A percentile compares a stretch with the other conserved stretches of the same genome.
These are phyloP conservation scores for Phrynocephalus guinanensis DNA, from an alignment of 2,797 vertebrate genomes.

Conservation along the genomic window DNA sequence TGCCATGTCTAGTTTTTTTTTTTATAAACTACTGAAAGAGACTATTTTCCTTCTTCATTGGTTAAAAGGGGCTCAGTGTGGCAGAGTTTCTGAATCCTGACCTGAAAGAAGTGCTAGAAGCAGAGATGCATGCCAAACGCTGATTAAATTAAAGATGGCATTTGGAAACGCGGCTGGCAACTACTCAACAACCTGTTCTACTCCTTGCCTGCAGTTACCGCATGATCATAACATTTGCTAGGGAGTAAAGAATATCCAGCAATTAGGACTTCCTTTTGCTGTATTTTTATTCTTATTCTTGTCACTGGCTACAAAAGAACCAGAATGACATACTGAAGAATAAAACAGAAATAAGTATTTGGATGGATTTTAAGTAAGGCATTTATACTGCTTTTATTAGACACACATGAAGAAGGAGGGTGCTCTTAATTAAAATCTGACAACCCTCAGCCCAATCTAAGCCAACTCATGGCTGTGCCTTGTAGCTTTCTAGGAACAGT, in stretches of 20 bases:
- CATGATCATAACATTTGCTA: background rate
- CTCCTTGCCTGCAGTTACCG: background rate
- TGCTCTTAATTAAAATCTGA: background rate
- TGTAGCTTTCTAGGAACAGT: background rate
- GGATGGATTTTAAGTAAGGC: background rate
- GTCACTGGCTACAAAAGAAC: conserved; percentile 19
- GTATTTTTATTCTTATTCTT: background rate
- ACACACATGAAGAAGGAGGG: background rate
- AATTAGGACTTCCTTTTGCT: background rate
- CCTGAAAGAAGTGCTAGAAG: conserved; percentile 24
- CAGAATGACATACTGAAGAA: background rate
- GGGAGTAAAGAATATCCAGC: background rate
- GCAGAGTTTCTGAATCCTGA: background rate
- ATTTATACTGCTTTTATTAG: background rate
- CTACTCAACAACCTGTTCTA: conserved; percentile 16
- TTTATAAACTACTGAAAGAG: background rate
- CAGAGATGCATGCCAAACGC: background rate
- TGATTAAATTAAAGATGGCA: conserved; percentile 14
- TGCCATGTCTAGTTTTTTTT: background rate
- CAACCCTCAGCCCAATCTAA: background rate
- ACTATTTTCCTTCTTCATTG: background rate
- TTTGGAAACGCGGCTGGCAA: conserved; percentile 22
- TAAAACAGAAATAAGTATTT: background rate
- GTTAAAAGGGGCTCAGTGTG: background rate
- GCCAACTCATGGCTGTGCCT: background rate